These are phyloP conservation scores for Caenorhabditis sinica DNA, from an alignment of 2,888 invertebrate species.

Conservation along the genomic window DNA sequence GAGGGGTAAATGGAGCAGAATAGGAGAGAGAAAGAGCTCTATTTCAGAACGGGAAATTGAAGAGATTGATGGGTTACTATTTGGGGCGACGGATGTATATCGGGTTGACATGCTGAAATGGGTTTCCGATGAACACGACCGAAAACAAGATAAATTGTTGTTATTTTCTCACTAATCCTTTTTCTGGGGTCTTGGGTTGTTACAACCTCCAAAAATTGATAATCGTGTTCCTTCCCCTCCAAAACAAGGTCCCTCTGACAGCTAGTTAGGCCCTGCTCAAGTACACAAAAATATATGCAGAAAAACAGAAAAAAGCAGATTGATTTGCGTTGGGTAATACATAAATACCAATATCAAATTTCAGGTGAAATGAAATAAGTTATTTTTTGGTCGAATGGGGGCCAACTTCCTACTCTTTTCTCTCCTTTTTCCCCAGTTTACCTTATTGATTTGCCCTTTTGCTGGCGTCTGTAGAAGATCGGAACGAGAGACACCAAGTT, in stretches of 20 bases:
- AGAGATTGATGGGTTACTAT: constrained; percentile 56
- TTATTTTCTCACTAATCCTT: constrained; percentile 43
- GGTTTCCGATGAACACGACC: constrained; percentile 31
- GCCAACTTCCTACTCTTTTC: constrained; percentile 6
- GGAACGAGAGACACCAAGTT: constrained; percentile 71
- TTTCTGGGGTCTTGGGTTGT: constrained; percentile 13
- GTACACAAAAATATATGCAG: constrained; percentile 49
- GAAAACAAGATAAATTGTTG: constrained; percentile 53
- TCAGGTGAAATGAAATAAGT: constrained; percentile 57
- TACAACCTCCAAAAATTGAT: constrained; percentile 10
- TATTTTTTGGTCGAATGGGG: constrained; percentile 50
- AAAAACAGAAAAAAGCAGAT: constrained; percentile 54
- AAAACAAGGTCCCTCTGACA: not conserved
- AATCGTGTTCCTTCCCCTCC: not conserved
- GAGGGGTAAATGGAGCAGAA: no score
- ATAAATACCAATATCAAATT: constrained; percentile 63
- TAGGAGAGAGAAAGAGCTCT: not conserved
- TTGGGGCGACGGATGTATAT: constrained; percentile 52
- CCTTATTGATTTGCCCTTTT: constrained; percentile 48
- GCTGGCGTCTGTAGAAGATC: constrained; percentile 54
- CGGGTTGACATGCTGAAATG: constrained; percentile 48
- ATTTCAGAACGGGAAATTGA: constrained; percentile 53
- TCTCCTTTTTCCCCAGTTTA: constrained; percentile 1
- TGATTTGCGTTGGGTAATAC: constrained; percentile 52
- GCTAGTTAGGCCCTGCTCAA: constrained; percentile 22